phyloP scores from a whole-genome alignment of 2,797 vertebrate genomes.

The Tokudaia muenninki region DNA sequence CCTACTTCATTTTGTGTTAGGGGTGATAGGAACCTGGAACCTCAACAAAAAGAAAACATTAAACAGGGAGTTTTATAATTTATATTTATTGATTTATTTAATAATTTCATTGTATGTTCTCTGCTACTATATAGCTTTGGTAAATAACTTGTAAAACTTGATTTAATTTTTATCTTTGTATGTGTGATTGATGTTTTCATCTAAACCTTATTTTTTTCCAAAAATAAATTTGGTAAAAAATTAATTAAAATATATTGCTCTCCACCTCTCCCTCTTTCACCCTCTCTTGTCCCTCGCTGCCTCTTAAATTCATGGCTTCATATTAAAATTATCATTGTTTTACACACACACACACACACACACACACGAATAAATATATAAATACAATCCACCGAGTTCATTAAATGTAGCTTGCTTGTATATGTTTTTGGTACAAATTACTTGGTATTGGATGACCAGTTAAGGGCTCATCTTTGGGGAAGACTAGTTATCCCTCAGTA shows the following conservation, averaged over 20 bases:
- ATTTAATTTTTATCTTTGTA: neutral
- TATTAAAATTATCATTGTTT: neutral
- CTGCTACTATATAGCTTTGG: neutral
- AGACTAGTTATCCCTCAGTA: neutral
- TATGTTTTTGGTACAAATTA: neutral
- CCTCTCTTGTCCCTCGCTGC: fast-evolving
- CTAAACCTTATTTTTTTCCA: neutral
- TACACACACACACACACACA: neutral
- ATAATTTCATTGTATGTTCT: neutral
- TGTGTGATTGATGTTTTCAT: neutral
- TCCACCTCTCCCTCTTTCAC: no score
- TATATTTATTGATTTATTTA: constrained; percentile 32
- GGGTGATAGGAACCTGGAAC: neutral
- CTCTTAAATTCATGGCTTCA: neutral
- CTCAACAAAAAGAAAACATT: constrained; percentile 29
- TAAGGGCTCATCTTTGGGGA: neutral
- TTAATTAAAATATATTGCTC: neutral
- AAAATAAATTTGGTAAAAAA: no score
- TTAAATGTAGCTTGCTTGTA: neutral
- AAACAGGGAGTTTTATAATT: neutral
- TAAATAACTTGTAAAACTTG: neutral
- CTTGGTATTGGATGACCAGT: neutral
- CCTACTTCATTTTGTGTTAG: constrained; percentile 43
- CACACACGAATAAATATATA: neutral
- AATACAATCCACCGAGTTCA: neutral